Base-by-base conservation (phyloP, 30 jellyfish, hydroid and myxozoan species). In the Aurelia sp. region DNA sequence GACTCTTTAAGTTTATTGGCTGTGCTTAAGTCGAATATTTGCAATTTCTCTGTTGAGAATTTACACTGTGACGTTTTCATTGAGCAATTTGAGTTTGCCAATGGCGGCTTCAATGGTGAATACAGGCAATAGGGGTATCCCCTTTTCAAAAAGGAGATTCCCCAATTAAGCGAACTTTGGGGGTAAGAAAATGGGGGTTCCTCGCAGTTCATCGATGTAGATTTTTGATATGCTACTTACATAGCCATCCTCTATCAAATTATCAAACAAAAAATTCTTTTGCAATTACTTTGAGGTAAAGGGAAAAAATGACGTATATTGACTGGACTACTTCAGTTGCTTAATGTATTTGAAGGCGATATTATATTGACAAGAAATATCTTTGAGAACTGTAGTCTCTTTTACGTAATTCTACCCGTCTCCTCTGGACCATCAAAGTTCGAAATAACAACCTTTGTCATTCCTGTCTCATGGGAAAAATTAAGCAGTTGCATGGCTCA, bases 141-240 rank as follows among this genome's bases (percentile, higher is more conserved):
- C 80, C 31, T 67, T 67, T 67, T 18, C 21, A n/a, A 58, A 16
- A 67, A 67, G 80, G 80, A 33, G 80, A 67, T 67, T 67, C 80
- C 80, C 80, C 21, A 40, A 67, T 9, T 67, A 5, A n/a, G 55
- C 80, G 19, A 67, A 67, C 17, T 67, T 67, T 67, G 55, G 80
- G 80, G 16, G 58, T 21, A 58, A 33, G 8, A 67, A 67, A 67
- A 7, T n/a, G n/a, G n/a, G n/a, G n/a, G n/a, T n/a, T n/a, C n/a
- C n/a, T n/a, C n/a, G n/a, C n/a, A n/a, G n/a, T 67, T 67, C 17
- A 63, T 63, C 74, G 74, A 63, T 24, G 38, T 63, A 63, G 74
- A 63, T 63, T 19, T 63, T 63, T 63, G 12, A 52, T 52, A 52
- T 16, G 16, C 16, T 52, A 52, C 16, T 52, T 52, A 52, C 63